Evolutionary conservation across 2,888 invertebrate genomes (phyloP).

Genomic region (Tetrapedia diversipes): DNA sequence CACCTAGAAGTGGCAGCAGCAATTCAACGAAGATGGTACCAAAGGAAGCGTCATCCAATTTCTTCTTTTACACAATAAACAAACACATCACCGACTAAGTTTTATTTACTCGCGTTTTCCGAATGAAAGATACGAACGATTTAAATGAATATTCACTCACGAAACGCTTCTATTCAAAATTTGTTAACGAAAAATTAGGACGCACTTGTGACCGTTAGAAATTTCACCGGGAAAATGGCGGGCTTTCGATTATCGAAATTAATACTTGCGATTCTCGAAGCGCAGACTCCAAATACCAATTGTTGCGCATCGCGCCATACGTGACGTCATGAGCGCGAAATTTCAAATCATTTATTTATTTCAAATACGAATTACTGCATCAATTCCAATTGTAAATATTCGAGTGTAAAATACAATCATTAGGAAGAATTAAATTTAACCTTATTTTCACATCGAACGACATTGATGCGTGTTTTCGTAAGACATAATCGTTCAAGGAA

Average conservation of each 20-base stretch:
- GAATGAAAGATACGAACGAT: neutral
- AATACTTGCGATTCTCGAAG: too few species aligned
- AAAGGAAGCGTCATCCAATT: neutral
- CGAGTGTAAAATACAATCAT: neutral
- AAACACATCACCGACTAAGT: neutral
- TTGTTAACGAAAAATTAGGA: neutral
- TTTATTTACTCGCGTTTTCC: neutral
- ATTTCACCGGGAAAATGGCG: too few species aligned
- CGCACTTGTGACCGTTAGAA: neutral
- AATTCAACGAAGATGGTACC: neutral
- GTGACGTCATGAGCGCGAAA: neutral
- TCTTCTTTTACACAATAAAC: neutral
- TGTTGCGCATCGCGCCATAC: neutral
- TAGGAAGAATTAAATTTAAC: neutral
- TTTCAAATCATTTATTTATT: neutral
- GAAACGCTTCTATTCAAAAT: neutral
- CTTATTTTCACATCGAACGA: neutral
- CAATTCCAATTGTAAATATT: neutral
- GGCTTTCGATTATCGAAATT: constrained; percentile 18
- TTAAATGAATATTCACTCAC: neutral
- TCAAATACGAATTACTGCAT: neutral
- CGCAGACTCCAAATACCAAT: too few species aligned
- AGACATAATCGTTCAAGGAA: neutral
- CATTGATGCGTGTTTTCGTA: neutral
- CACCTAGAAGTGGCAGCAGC: neutral